These are phyloP conservation scores for Noctuana brunneofusca DNA, from an alignment of 2,888 invertebrate species.

Conservation along the genomic window DNA sequence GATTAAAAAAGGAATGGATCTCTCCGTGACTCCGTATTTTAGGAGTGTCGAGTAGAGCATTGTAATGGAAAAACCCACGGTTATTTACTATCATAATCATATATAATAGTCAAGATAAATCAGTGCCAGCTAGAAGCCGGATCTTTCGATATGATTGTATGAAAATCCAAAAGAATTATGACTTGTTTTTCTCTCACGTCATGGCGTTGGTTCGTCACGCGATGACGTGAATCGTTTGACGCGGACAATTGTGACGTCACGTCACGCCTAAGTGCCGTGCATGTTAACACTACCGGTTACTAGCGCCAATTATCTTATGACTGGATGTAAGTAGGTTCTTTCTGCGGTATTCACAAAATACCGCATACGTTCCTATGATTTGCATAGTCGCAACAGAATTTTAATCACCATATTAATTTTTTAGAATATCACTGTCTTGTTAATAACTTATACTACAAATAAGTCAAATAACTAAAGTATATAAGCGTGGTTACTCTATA, in stretches of 20 bases:
- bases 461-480: too few relatives aligned
- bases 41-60: not conserved
- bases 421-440: too few relatives aligned
- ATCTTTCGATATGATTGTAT: conserved; percentile 4
- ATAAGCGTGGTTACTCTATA: too few relatives aligned
- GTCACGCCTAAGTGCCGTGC: not conserved
- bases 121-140: not conserved
- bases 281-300: not conserved
- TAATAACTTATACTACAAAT: too few relatives aligned
- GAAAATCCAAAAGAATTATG: not conserved
- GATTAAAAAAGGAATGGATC: too few relatives aligned
- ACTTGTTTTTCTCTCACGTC: conserved; percentile 6
- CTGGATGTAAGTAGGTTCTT: not conserved
- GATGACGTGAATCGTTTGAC: not conserved
- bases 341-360: not conserved
- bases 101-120: not conserved
- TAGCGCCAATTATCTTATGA: not conserved
- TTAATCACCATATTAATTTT: too few relatives aligned
- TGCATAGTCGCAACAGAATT: not conserved
- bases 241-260: not conserved
- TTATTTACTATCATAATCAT: not conserved
- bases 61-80: not conserved
- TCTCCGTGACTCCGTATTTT: too few relatives aligned
- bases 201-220: not conserved
- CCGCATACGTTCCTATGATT: not conserved